Conservation (phyloP, 2,888 invertebrate species). For the Acronicta aceris region DNA sequence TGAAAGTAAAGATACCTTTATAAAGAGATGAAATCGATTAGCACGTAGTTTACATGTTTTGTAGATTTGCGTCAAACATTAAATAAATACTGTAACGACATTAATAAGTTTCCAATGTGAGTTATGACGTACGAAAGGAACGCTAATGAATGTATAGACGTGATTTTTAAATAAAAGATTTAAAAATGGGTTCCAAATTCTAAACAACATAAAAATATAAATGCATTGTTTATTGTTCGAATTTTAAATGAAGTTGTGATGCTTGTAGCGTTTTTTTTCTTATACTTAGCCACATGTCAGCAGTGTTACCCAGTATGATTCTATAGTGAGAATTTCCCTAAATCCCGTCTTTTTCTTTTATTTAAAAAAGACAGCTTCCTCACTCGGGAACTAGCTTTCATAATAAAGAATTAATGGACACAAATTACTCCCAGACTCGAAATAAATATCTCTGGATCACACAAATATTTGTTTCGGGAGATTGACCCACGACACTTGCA, state of each 20-base stretch:
- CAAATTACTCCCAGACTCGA: no score
- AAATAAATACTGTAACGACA: slow-evolving; percentile 28
- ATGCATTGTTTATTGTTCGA: not conserved
- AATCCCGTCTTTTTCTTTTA: no score
- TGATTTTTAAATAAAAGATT: no score
- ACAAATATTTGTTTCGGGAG: no score
- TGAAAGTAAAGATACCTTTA: slow-evolving; percentile 11
- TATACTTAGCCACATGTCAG: no score
- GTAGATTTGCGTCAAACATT: slow-evolving; percentile 43
- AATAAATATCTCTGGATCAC: no score
- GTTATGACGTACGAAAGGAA: slow-evolving; percentile 18
- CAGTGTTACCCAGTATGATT: no score
- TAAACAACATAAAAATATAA: not conserved
- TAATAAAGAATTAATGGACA: no score
- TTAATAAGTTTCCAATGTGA: not conserved
- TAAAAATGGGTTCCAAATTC: not conserved
- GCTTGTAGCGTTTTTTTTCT: not conserved
- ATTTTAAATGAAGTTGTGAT: not conserved
- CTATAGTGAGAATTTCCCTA: no score
- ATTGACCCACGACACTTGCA: no score
- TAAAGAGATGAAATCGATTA: slow-evolving; percentile 8
- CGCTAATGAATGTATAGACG: not conserved
- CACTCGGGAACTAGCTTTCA: no score
- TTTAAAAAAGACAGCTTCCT: no score
- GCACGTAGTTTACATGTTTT: slow-evolving; percentile 17